Percentiles rank a stretch among this genome's conserved stretches.
Evolutionary conservation across 2,113 vertebrate genomes (phyloP).

Genomic region (Mustela lutreola): DNA sequence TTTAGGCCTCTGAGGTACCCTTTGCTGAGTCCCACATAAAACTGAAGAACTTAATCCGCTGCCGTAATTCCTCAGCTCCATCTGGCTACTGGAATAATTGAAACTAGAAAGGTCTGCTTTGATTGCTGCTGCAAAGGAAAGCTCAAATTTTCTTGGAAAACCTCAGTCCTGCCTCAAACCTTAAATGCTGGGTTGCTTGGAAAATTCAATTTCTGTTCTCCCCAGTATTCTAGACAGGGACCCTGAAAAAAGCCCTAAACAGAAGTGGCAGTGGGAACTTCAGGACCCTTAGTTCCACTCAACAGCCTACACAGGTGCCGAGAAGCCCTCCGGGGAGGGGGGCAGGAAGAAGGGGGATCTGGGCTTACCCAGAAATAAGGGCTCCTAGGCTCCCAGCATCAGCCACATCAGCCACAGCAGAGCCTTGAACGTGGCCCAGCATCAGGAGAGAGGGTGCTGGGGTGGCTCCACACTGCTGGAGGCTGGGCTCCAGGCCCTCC

Average conservation of each 20-base stretch:
- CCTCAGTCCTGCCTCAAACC: background rate
- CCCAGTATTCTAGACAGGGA: background rate
- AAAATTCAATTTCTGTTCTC: constrained; percentile 9
- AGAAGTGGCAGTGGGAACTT: background rate
- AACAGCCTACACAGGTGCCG: background rate
- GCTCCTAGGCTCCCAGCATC: background rate
- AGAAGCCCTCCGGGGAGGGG: too few species aligned
- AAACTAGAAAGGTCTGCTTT: background rate
- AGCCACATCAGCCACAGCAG: background rate
- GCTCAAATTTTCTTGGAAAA: background rate
- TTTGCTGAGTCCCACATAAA: background rate
- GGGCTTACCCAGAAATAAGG: background rate
- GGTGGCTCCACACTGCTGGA: background rate
- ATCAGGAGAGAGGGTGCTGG: fast-evolving
- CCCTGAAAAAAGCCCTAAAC: background rate
- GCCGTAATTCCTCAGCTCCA: background rate
- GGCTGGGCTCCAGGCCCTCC: background rate
- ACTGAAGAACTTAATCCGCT: background rate
- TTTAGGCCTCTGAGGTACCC: background rate
- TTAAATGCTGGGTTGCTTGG: background rate
- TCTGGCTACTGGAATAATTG: background rate
- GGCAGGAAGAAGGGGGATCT: background rate
- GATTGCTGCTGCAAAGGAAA: background rate
- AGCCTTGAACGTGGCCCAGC: fast-evolving
- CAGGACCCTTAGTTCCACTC: background rate